phyloP scores from a whole-genome alignment of 2,797 vertebrate genomes.

The Jordanella pulchra region DNA sequence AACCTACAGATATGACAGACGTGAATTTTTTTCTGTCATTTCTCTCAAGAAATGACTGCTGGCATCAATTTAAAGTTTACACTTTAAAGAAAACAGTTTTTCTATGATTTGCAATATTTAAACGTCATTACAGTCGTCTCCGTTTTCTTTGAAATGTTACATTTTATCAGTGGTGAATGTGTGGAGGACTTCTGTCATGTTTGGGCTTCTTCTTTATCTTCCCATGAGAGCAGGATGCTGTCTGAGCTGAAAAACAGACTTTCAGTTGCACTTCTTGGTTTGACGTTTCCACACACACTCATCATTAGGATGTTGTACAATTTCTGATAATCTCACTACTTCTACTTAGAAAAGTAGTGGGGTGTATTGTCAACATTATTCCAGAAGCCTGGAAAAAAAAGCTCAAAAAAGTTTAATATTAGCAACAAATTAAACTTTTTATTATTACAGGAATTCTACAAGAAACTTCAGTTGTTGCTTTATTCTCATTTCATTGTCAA shows the following conservation, averaged over 20 bases:
- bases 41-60: constrained; percentile 70
- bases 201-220: constrained; percentile 28
- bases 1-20: constrained; percentile 70
- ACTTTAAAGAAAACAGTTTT: constrained; percentile 66
- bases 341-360: too few relatives aligned
- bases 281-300: not conserved
- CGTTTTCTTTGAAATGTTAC: constrained; percentile 61
- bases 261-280: constrained; percentile 16
- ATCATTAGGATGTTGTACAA: not conserved
- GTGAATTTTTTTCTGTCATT: constrained; percentile 80
- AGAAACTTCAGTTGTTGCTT: not conserved
- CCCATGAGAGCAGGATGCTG: constrained; percentile 33
- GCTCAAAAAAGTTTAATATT: too few relatives aligned
- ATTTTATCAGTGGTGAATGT: constrained; percentile 57
- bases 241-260: constrained; percentile 25
- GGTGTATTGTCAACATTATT: too few relatives aligned
- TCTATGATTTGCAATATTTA: constrained; percentile 75
- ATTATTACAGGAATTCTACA: not conserved
- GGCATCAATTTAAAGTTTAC: constrained; percentile 78
- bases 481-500: not conserved
- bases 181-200: constrained; percentile 40
- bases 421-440: too few relatives aligned
- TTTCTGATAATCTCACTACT: not conserved
- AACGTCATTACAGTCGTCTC: constrained; percentile 63
- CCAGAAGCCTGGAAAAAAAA: too few relatives aligned